Conservation (phyloP, 2,113 vertebrate genomes). For the Nettapus auritus region DNA sequence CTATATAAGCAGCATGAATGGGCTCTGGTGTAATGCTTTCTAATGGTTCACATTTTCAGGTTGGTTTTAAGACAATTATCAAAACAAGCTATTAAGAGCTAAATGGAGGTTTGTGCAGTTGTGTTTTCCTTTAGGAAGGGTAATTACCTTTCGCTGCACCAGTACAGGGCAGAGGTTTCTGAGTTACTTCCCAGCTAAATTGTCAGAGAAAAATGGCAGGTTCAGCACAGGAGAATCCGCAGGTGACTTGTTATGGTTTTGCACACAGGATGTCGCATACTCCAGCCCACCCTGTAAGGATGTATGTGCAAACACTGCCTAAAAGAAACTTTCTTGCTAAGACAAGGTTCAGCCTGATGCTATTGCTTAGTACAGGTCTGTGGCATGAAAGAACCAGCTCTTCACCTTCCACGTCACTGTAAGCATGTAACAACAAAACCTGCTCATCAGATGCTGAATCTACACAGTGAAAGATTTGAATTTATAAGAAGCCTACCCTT, state of each 20-base stretch:
- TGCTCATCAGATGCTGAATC: not conserved
- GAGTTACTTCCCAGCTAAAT: not conserved
- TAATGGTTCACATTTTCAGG: constrained; percentile 7
- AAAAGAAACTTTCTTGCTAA: not conserved
- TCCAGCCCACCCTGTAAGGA: not conserved
- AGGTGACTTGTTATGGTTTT: not conserved
- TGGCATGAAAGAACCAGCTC: not conserved
- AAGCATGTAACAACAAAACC: not conserved
- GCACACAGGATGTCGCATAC: not conserved
- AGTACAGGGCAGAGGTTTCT: not conserved
- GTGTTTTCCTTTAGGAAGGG: not conserved
- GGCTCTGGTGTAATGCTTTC: not conserved
- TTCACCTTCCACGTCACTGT: not conserved
- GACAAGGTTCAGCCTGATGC: not conserved
- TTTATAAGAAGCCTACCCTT: not conserved
- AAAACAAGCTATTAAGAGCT: not conserved
- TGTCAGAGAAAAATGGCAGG: not conserved
- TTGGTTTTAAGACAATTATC: constrained; percentile 35
- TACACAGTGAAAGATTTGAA: not conserved
- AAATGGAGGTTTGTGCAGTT: not conserved
- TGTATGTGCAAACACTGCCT: not conserved
- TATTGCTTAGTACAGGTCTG: not conserved
- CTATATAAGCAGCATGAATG: not conserved
- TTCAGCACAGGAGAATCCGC: not conserved
- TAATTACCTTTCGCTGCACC: not conserved